Percentiles rank a stretch among this genome's conserved stretches.
phyloP scores from a whole-genome alignment of 2,888 invertebrate genomes.

The Diplolepis rosae region DNA sequence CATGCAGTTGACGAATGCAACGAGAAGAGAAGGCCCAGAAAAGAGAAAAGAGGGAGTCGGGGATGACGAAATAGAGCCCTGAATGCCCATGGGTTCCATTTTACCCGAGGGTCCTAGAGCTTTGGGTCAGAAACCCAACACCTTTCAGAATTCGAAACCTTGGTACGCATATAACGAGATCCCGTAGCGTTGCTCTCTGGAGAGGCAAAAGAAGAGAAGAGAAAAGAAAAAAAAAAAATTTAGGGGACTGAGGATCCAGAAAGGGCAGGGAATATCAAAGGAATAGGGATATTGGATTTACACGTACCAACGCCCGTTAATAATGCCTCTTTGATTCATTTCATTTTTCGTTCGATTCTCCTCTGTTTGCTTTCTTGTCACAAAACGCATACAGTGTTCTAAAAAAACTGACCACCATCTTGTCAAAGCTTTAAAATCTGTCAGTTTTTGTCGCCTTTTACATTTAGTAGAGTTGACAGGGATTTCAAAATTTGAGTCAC shows the following conservation, averaged over 20 bases:
- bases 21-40: slow-evolving; percentile 38
- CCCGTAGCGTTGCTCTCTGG: slow-evolving; percentile 58
- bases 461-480: background rate
- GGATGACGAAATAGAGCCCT: slow-evolving; percentile 12
- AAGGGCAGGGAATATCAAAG: slow-evolving; percentile 40
- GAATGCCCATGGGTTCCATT: slow-evolving; percentile 31
- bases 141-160: slow-evolving; percentile 53
- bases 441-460: background rate
- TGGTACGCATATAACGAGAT: slow-evolving; percentile 63
- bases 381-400: background rate
- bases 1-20: slow-evolving; percentile 57
- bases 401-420: background rate
- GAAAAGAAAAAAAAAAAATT: slow-evolving; percentile 44
- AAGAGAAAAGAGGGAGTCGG: slow-evolving; percentile 36
- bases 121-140: slow-evolving; percentile 69
- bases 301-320: slow-evolving; percentile 65
- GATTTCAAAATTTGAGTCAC: background rate
- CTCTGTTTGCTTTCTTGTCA: slow-evolving; percentile 34
- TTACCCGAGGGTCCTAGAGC: slow-evolving; percentile 43
- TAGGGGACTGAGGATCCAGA: slow-evolving; percentile 38
- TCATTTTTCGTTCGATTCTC: slow-evolving; percentile 51
- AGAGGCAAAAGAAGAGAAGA: slow-evolving; percentile 53
- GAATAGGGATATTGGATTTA: slow-evolving; percentile 67
- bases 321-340: slow-evolving; percentile 56
- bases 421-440: background rate